Conservation (phyloP, 2,888 invertebrate species). For the Bibio marci region DNA sequence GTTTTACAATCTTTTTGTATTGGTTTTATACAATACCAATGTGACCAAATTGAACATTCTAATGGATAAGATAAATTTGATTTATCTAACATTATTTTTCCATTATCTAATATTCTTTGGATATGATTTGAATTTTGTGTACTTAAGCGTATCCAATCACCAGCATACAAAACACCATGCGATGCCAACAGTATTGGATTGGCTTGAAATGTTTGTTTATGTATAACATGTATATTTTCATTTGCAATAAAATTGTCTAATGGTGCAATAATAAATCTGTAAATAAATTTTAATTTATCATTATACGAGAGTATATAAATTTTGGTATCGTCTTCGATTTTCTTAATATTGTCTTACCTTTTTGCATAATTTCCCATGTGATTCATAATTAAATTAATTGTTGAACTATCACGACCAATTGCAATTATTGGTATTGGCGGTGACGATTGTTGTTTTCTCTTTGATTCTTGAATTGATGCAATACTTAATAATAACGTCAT, state of each 20-base stretch:
- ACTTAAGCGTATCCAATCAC: slow-evolving; percentile 21
- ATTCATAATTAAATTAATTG: slow-evolving; percentile 19
- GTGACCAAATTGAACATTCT: slow-evolving; percentile 25
- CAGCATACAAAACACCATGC: slow-evolving; percentile 25
- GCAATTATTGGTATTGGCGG: slow-evolving; percentile 22
- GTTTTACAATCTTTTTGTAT: slow-evolving; percentile 17
- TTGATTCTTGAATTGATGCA: slow-evolving; percentile 23
- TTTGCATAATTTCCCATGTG: slow-evolving; percentile 20
- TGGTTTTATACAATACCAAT: slow-evolving; percentile 20
- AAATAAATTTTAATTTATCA: no score
- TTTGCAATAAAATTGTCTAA: slow-evolving; percentile 13
- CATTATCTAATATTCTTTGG: slow-evolving; percentile 10
- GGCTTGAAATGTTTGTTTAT: no score
- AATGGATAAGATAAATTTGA: slow-evolving; percentile 14
- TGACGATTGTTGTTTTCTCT: neutral
- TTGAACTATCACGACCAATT: slow-evolving; percentile 18
- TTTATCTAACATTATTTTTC: slow-evolving; percentile 16
- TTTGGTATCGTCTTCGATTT: no score
- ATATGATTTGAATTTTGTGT: neutral
- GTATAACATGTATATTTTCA: slow-evolving; percentile 16
- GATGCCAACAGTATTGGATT: slow-evolving; percentile 23
- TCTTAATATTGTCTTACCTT: no score
- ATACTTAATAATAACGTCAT: slow-evolving; percentile 28
- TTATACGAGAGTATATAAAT: no score
- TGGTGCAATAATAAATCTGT: slow-evolving; percentile 16